Base-by-base conservation (phyloP, 2,113 vertebrate species). In the Cervus canadensis region DNA sequence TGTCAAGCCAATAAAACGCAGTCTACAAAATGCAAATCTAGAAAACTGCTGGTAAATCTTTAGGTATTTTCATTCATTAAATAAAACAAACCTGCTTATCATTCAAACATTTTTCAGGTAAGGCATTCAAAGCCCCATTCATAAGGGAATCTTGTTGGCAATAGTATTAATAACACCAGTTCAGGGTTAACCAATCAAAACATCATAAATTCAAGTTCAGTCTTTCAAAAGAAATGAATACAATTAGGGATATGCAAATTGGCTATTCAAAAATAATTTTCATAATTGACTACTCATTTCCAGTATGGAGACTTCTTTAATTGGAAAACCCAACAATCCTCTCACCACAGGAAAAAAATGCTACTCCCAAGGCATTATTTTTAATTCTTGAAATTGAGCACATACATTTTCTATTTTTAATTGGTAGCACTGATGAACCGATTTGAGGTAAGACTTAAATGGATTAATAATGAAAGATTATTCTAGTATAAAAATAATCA, bases 261-360 rank as follows among this genome's bases (percentile, higher is more conserved):
- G 94, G 93, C 90, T 97, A 98, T 96, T 98, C 83, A 98, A 95
- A 98, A 99, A 98, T 97, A 98, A 99, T 97, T 97, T 96, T 96
- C 82, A 95, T 97, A 98, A 99, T 81, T 98, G 96, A 97, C 97
- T 98, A 97, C 96, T 98, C 79, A 97, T 98, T 98, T 99, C 95
- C 97, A 98, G 82, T 96, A 98, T 60, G 64, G 96, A 98, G 97
- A 97, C 97, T 96, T 97, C 94, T 96, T 98, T 98, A 98, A 99
- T 95, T 98, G 96, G 84, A 98, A 98, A 97, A 98, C 88, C 98
- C 94, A 98, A 94, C 71, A 97, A 97, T 86, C 91, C 78, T 96
- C 85, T 97, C 94, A 91, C 56, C 59, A 95, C 62, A 57, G 87
- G 96, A 98, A 95, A 98, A 78, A 98, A 96, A 96, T 91, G 81